These are phyloP conservation scores for Leucoraja ocellata DNA, from an alignment of 2,797 vertebrate species.

Conservation along the genomic window DNA sequence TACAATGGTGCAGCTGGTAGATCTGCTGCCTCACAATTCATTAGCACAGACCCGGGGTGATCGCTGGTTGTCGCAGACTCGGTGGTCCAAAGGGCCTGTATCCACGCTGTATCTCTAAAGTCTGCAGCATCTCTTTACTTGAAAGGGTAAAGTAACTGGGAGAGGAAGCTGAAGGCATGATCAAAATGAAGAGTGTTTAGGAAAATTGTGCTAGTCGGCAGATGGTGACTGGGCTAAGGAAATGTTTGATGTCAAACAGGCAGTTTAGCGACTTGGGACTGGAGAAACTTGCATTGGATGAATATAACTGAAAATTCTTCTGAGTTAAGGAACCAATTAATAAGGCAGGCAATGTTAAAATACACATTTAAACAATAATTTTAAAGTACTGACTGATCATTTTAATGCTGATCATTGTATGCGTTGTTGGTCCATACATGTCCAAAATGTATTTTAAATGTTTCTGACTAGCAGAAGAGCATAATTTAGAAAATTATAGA, in stretches of 20 bases:
- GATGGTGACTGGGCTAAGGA: not conserved
- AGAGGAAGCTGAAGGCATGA: not conserved
- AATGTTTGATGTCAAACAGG: not conserved
- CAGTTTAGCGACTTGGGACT: not conserved
- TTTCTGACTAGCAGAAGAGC: not conserved
- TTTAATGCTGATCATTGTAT: not conserved
- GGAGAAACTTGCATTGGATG: not conserved
- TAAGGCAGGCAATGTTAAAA: not conserved
- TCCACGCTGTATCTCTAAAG: no score
- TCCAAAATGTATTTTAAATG: not conserved
- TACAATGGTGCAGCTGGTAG: no score
- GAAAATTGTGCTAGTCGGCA: not conserved
- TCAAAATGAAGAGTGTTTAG: not conserved
- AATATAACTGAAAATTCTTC: not conserved
- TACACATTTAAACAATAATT: not conserved
- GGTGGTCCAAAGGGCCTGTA: no score
- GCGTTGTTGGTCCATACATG: not conserved
- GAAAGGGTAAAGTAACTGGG: not conserved
- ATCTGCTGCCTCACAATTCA: no score
- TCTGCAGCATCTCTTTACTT: not conserved
- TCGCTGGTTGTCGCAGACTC: no score
- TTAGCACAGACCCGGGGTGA: no score
- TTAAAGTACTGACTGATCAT: not conserved
- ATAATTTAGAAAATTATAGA: not conserved
- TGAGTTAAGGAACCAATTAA: not conserved